These are phyloP conservation scores for Aphelocoma californica DNA, from an alignment of 2,797 vertebrate genomes.

Conservation along the genomic window DNA sequence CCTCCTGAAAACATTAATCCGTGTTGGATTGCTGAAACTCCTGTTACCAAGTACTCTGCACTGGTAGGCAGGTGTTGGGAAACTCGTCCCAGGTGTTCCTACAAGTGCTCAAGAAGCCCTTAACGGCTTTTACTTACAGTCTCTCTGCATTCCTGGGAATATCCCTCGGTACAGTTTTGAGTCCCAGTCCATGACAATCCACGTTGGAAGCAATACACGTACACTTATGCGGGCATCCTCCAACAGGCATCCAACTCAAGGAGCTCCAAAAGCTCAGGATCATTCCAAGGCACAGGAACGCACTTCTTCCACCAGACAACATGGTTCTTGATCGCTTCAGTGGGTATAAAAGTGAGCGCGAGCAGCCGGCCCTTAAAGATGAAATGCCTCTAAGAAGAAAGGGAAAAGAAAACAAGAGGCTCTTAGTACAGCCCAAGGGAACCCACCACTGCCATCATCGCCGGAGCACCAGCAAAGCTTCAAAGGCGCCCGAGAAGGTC, in stretches of 20 bases:
- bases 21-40: neutral
- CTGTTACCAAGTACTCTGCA: neutral
- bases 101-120: neutral
- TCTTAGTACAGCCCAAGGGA: conserved; percentile 61
- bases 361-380: conserved; percentile 25
- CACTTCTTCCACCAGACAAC: conserved; percentile 47
- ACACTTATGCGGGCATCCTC: conserved; percentile 94
- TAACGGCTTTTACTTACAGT: conserved; percentile 84
- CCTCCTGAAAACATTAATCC: conserved; percentile 13
- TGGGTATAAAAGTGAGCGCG: neutral
- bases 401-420: conserved; percentile 2
- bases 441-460: conserved; percentile 43
- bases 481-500: conserved; percentile 25
- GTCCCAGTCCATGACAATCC: conserved; percentile 94
- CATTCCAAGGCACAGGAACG: conserved; percentile 59
- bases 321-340: conserved; percentile 42
- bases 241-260: conserved; percentile 65
- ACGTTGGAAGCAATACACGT: conserved; percentile 95
- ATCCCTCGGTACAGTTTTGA: conserved; percentile 88
- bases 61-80: conserved; percentile 2
- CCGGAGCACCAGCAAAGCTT: conserved; percentile 28
- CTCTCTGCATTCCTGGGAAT: conserved; percentile 93
- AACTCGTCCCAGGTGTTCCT: neutral
- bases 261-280: conserved; percentile 72
- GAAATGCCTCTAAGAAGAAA: conserved; percentile 49